Conservation (phyloP, 2,797 vertebrate species). For the Enteromius treurensis region DNA sequence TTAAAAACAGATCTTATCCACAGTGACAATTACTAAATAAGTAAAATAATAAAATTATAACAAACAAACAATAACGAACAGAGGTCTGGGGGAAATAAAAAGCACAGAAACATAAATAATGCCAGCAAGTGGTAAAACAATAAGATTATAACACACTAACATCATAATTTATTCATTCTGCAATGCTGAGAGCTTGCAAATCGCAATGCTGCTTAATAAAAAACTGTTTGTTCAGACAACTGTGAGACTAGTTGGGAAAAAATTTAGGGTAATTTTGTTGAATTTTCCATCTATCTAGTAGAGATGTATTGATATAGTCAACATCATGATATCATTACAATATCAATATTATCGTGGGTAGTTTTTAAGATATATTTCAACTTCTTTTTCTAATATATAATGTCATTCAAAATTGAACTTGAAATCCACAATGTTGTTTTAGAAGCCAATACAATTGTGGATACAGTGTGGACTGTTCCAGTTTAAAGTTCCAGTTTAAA, state of each 20-base stretch:
- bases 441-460: too few species aligned
- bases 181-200: background rate
- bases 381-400: too few species aligned
- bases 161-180: conserved; percentile 7
- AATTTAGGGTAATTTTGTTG: background rate
- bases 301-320: too few species aligned
- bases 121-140: background rate
- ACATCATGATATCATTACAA: too few species aligned
- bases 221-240: background rate
- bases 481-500: too few species aligned
- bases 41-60: background rate
- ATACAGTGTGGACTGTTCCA: too few species aligned
- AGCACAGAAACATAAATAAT: background rate
- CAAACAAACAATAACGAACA: background rate
- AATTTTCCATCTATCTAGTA: background rate
- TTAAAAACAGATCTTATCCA: background rate
- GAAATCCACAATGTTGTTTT: too few species aligned
- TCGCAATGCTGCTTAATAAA: background rate
- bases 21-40: background rate
- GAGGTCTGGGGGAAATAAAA: background rate
- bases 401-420: too few species aligned
- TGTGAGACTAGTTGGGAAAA: background rate
- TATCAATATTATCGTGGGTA: too few species aligned
- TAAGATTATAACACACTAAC: background rate
- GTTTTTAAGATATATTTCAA: too few species aligned